phyloP scores from a whole-genome alignment of 2,797 vertebrate genomes.

The Kryptolebias ocellatus region DNA sequence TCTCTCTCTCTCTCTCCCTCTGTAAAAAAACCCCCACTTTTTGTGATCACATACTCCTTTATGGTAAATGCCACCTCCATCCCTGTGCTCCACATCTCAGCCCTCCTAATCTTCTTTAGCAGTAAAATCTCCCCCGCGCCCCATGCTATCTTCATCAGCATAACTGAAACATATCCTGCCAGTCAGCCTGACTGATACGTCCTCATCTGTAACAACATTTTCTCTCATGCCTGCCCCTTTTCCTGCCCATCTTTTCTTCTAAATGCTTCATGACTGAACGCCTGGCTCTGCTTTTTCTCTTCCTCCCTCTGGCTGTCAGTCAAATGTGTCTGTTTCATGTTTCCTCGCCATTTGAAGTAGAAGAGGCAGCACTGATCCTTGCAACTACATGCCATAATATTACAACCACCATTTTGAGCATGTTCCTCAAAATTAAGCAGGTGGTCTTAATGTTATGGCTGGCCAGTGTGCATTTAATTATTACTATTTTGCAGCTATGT shows the following conservation, averaged over 20 bases:
- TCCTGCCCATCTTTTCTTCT: conserved; percentile 9
- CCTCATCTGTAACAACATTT: conserved; percentile 34
- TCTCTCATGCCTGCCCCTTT: not conserved
- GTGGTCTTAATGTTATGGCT: not conserved
- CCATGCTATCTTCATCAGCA: conserved; percentile 41
- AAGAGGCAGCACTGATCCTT: conserved; percentile 35
- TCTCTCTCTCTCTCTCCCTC: not conserved
- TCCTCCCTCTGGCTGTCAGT: conserved; percentile 64
- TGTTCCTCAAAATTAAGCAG: not conserved
- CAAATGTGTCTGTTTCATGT: conserved; percentile 71
- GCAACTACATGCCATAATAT: conserved; percentile 23
- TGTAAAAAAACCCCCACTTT: not conserved
- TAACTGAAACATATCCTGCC: conserved; percentile 29
- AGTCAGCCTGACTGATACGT: conserved; percentile 38
- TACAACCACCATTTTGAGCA: not conserved
- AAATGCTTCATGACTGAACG: conserved; percentile 12
- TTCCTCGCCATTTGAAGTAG: conserved; percentile 43
- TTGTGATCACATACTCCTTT: conserved; percentile 20
- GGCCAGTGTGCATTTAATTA: not conserved
- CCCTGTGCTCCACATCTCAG: conserved; percentile 1
- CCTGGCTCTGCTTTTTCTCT: conserved; percentile 21
- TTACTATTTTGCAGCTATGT: not conserved
- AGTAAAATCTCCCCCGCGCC: conserved; percentile 24
- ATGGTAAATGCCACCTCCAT: conserved; percentile 50
- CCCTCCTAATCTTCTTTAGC: conserved; percentile 46